These are phyloP conservation scores for Cercopithecus mona DNA, from an alignment of 2,113 vertebrate species.

Conservation along the genomic window DNA sequence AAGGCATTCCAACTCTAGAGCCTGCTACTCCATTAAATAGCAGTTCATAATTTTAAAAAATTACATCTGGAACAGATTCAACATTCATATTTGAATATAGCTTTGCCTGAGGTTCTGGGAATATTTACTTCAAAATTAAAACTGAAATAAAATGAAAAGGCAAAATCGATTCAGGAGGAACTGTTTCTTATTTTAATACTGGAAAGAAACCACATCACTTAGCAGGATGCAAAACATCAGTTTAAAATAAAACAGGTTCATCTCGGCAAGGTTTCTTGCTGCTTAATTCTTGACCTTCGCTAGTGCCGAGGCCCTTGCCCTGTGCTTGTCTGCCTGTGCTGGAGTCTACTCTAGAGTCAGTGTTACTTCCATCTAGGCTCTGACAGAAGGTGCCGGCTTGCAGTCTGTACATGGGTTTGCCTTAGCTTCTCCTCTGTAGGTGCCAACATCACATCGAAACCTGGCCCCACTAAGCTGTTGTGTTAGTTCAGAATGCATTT, in stretches of 20 bases:
- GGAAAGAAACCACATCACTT: background rate
- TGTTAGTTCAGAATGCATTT: background rate
- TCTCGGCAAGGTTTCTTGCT: background rate
- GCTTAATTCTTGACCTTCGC: constrained; percentile 2
- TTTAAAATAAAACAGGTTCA: background rate
- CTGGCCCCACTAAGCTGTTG: background rate
- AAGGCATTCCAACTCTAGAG: background rate
- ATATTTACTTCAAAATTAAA: constrained; percentile 22
- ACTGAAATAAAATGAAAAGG: background rate
- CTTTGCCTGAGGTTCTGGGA: background rate
- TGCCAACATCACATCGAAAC: background rate
- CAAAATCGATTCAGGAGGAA: background rate
- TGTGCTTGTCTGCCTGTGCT: background rate
- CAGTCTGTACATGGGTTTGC: background rate
- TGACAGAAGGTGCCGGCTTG: background rate
- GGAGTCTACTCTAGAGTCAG: background rate
- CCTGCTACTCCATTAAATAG: background rate
- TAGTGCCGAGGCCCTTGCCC: background rate
- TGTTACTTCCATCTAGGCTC: background rate
- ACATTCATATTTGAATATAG: constrained; percentile 3
- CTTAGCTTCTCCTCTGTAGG: background rate
- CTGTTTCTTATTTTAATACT: background rate
- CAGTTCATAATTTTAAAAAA: constrained; percentile 19
- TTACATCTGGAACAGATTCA: constrained; percentile 7
- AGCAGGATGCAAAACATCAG: background rate